Evolutionary conservation across 1,140 invertebrate species (phyloP).

Genomic region (Drosophila tsacasi): DNA sequence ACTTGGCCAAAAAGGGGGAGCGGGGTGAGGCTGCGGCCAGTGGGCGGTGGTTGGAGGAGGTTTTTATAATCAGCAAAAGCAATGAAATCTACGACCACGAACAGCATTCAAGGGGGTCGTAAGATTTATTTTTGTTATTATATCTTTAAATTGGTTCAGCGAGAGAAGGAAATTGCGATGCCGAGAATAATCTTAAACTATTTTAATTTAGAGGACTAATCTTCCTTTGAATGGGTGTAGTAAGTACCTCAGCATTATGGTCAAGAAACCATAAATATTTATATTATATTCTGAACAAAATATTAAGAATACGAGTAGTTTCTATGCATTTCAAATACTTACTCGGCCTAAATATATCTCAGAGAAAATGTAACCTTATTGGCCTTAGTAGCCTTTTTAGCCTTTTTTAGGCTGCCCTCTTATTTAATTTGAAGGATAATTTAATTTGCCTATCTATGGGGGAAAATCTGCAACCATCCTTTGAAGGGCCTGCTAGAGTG

Average conservation of each 20-base stretch:
- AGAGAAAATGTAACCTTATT: not conserved
- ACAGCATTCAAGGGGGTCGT: constrained; percentile 50
- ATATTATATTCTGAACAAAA: not conserved
- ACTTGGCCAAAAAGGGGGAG: constrained; percentile 20
- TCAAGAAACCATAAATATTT: not conserved
- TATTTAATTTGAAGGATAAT: constrained; percentile 17
- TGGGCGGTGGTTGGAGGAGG: constrained; percentile 32
- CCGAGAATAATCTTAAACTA: constrained; percentile 4
- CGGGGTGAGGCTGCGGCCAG: not conserved
- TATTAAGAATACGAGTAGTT: not conserved
- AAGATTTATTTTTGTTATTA: constrained; percentile 81
- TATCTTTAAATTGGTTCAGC: constrained; percentile 61
- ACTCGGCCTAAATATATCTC: not conserved
- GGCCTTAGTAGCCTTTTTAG: not conserved
- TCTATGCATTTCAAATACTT: too few species aligned
- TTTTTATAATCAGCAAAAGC: constrained; percentile 77
- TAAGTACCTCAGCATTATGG: not conserved
- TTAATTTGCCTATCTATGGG: constrained; percentile 1
- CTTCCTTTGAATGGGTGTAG: not conserved
- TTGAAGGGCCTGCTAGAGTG: constrained; percentile 10
- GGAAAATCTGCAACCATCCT: not conserved
- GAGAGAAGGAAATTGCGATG: constrained; percentile 7
- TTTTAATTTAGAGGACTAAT: constrained; percentile 25
- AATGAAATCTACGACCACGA: constrained; percentile 61
- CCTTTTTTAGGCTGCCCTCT: not conserved